Evolutionary conservation across 2,113 vertebrate species (phyloP).

Genomic region (Callospermophilus lateralis): DNA sequence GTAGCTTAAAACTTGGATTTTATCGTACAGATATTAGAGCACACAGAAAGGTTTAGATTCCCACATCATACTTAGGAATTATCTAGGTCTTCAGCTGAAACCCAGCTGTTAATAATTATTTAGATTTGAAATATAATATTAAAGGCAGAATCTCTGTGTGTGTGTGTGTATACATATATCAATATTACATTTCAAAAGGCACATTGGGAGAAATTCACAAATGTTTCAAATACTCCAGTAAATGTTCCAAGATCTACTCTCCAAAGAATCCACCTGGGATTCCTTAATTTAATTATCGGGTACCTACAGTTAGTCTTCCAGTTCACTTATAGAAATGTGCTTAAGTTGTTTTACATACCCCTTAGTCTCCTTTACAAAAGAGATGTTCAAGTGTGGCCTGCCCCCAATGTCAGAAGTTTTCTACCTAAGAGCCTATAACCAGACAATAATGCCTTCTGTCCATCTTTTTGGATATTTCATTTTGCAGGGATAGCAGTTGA

Average conservation of each 20-base stretch:
- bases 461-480: neutral
- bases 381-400: neutral
- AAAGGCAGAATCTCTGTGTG: neutral
- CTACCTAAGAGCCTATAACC: neutral
- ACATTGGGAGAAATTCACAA: neutral
- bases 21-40: neutral
- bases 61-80: neutral
- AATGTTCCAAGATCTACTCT: neutral
- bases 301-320: neutral
- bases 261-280: neutral
- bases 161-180: neutral
- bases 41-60: neutral
- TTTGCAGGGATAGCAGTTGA: neutral
- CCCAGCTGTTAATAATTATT: neutral
- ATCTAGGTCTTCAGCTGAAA: conserved; percentile 25
- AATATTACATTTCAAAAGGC: neutral
- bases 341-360: neutral
- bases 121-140: neutral
- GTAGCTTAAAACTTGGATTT: neutral
- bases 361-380: neutral
- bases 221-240: neutral
- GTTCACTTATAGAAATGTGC: neutral
- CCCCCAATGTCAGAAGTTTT: neutral
- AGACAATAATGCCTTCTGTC: neutral
- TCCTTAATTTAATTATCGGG: neutral